Base-by-base conservation (phyloP, 2,113 vertebrate genomes). In the Proterorhinus semilunaris region DNA sequence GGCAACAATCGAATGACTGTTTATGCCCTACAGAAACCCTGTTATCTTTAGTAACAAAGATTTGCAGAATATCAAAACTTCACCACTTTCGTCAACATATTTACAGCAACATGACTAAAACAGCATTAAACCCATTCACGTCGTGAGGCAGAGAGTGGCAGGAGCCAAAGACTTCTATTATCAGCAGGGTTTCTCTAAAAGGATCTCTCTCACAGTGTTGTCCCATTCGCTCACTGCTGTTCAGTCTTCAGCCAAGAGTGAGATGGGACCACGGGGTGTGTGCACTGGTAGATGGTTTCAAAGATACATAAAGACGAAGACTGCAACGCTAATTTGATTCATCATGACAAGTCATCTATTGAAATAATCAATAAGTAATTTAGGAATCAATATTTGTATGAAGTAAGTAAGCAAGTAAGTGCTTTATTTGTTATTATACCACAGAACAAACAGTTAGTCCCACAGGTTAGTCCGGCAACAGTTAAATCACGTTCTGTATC, bases 131-230 rank as follows among this genome's bases (percentile, higher is more conserved):
- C 65, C 16, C 54, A 77, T 72, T 57, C 53, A 75, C 10, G 59
- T 65, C 59, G 46, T 53, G 64, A 65, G 52, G 53, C 53, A 71
- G 65, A 71, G 80, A 84, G 69, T 78, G 85, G 86, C 84, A 90
- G 82, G 86, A 83, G 89, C 75, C 68, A 76, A 89, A 76, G 73
- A 88, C 83, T 89, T 85, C 85, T 78, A 89, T 90, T 91, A 91
- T 87, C 90, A 88, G 80, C 62, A 10, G 78, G 83, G 73, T 80
- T 84, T 79, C 83, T 80, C 82, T 84, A 86, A 88, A 91, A 88
- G 76, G 72, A 87, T 82, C 74, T 72, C 85, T 88, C 83, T 79
- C 53, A 68, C 76, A 79, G 79, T 73, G 70, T 79, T 81, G 85
- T 88, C 73, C 81, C 69, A 72, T 84, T 77, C 1, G 36, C 69